Evolutionary conservation across 2,797 vertebrate genomes (phyloP), one percentile per base, ranked within the genome.

Genomic region (Dendrocincla fuliginosa): DNA sequence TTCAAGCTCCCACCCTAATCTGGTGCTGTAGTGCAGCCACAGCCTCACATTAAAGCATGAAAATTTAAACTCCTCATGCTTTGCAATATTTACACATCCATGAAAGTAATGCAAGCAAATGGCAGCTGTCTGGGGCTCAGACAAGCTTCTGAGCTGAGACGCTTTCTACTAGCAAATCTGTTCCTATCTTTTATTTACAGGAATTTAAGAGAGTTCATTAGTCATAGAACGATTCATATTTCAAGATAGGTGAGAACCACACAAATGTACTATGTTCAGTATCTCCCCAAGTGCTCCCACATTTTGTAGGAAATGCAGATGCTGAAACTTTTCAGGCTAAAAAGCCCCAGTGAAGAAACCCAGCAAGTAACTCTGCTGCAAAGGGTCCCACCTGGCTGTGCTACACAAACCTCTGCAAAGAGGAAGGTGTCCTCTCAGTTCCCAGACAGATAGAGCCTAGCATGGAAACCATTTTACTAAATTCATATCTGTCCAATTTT

Each of bases 181-280:
- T 94, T 94, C 85, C 91, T 65, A 95, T 83, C 79, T 96, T 94
- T 94, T 95, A 97, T 96, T 97, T 96, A 96, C 74, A 86, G 41
- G 17, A 78, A 79, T 78, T 86, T 55, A 71, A 85, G 42, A 57
- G 17, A 78, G 83, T 84, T 88, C 35, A 63, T 78, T 65, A 84
- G 24, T 84, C 93, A 57, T 63, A 96, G 93, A 93, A 93, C 65
- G 84, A 70, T 47, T 93, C 63, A 55, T 65, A 55, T 76, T 90
- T 84, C 78, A 93, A 92, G 65, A 81, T 56, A 81, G 87, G 60
- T 37, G 69, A 94, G 88, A 93, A 55, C 37, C 76, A 97, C 42
- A 32, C 68, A 89, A 73, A 22, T 33, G 27, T 76, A 42, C 37
- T 74, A 49, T 25, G 67, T 35, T 90, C 75, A 78, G 12, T 41